A percentile compares a stretch with the other conserved stretches of the same genome.
phyloP scores from a whole-genome alignment of 2,888 invertebrate genomes.

The Volucella bombylans region DNA sequence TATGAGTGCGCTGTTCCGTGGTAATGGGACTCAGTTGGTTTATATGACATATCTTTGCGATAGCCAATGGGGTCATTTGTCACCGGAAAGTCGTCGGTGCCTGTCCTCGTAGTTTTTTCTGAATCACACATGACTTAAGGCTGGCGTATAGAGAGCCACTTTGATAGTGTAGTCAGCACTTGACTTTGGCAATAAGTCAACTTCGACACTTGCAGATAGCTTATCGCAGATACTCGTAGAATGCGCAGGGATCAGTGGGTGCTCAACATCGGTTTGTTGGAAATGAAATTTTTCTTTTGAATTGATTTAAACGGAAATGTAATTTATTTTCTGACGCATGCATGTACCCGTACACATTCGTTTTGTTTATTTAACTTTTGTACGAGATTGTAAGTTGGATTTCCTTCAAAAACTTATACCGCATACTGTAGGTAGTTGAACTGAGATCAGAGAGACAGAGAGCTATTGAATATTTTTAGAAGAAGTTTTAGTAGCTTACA shows the following conservation, averaged over 20 bases:
- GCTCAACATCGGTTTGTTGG: conserved; percentile 58
- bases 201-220: conserved; percentile 61
- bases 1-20: conserved; percentile 27
- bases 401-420: no score
- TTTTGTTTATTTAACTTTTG: no score
- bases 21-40: conserved; percentile 61
- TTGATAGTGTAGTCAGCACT: conserved; percentile 67
- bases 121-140: conserved; percentile 36
- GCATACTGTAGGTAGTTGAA: no score
- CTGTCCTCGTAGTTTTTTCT: conserved; percentile 36
- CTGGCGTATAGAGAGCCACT: conserved; percentile 23
- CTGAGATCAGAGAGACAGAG: no score
- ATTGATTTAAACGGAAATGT: conserved; percentile 34
- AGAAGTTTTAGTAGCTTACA: no score
- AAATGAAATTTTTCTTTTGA: conserved; percentile 55
- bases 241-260: conserved; percentile 67
- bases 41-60: conserved; percentile 62
- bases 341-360: neutral
- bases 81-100: conserved; percentile 42
- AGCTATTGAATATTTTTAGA: no score
- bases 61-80: conserved; percentile 70
- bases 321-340: conserved; percentile 57
- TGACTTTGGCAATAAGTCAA: conserved; percentile 71
- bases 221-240: conserved; percentile 39
- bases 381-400: no score